phyloP scores from a whole-genome alignment of 1,140 invertebrate genomes.

The Panulirus ornatus region DNA sequence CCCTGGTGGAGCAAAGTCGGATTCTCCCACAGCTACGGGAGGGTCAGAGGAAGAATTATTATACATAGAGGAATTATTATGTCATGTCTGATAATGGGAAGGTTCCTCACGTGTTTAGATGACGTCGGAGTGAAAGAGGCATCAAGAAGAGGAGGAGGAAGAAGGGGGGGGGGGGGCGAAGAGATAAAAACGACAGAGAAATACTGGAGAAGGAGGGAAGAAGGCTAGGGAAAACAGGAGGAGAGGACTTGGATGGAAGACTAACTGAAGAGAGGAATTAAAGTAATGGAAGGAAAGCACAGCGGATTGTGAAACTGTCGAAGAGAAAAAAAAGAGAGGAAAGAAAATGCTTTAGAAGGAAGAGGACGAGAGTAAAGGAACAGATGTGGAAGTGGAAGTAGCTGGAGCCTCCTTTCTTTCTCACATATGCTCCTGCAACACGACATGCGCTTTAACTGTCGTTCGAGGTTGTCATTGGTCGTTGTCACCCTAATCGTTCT shows the following conservation, averaged over 20 bases:
- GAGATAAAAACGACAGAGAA: background rate
- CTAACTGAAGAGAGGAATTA: background rate
- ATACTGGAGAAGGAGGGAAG: background rate
- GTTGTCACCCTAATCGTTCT: too few relatives aligned
- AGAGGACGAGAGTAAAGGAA: background rate
- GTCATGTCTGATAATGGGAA: too few relatives aligned
- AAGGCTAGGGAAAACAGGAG: background rate
- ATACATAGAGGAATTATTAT: too few relatives aligned
- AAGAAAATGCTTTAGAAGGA: too few relatives aligned
- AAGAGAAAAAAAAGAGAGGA: background rate
- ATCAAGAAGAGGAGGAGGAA: constrained; percentile 18
- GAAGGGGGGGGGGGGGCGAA: too few relatives aligned
- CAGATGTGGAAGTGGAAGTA: background rate
- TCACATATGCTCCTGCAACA: too few relatives aligned
- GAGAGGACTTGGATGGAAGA: background rate
- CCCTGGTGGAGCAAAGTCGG: too few relatives aligned
- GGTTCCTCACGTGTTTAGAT: background rate
- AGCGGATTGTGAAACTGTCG: background rate
- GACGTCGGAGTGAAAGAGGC: background rate
- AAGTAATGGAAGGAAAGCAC: background rate
- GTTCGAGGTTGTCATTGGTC: too few relatives aligned
- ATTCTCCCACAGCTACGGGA: too few relatives aligned
- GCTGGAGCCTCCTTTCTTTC: too few relatives aligned
- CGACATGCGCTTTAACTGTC: too few relatives aligned
- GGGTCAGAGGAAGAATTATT: too few relatives aligned